Percentiles rank a stretch among this genome's conserved stretches.
Conservation (phyloP, 2,888 invertebrate species). For the Cactoblastis cactorum region DNA sequence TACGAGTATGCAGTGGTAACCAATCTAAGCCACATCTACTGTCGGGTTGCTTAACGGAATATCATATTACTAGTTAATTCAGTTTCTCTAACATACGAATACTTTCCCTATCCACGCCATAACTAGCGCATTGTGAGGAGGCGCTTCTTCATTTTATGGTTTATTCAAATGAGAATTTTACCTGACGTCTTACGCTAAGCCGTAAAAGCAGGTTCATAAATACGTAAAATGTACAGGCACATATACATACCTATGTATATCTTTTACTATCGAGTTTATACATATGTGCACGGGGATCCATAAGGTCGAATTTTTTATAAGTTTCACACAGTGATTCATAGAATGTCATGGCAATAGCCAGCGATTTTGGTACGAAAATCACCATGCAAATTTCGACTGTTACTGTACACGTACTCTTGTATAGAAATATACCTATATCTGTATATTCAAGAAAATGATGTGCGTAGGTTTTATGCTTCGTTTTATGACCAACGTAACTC, state of each 20-base stretch:
- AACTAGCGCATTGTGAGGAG: constrained; percentile 24
- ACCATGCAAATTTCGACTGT: too few relatives aligned
- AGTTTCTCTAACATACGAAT: too few relatives aligned
- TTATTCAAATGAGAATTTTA: constrained; percentile 51
- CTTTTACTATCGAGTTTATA: not conserved
- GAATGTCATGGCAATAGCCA: too few relatives aligned
- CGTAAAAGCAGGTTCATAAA: constrained; percentile 48
- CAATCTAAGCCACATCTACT: too few relatives aligned
- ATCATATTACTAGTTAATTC: too few relatives aligned
- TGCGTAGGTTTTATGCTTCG: constrained; percentile 1
- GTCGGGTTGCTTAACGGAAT: too few relatives aligned
- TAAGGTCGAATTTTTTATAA: too few relatives aligned
- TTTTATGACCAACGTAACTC: constrained; percentile 4
- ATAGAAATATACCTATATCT: not conserved
- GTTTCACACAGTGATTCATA: too few relatives aligned
- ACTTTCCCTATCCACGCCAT: constrained; percentile 15
- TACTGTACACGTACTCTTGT: not conserved
- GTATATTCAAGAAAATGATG: not conserved
- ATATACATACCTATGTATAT: too few relatives aligned
- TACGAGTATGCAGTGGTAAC: too few relatives aligned
- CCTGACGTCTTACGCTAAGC: constrained; percentile 39
- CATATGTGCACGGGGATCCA: not conserved
- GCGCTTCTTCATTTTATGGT: constrained; percentile 41
- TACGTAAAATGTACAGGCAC: constrained; percentile 26
- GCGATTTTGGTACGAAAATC: too few relatives aligned